Conservation (phyloP, 2,888 invertebrate species). For the Villa cingulata region DNA sequence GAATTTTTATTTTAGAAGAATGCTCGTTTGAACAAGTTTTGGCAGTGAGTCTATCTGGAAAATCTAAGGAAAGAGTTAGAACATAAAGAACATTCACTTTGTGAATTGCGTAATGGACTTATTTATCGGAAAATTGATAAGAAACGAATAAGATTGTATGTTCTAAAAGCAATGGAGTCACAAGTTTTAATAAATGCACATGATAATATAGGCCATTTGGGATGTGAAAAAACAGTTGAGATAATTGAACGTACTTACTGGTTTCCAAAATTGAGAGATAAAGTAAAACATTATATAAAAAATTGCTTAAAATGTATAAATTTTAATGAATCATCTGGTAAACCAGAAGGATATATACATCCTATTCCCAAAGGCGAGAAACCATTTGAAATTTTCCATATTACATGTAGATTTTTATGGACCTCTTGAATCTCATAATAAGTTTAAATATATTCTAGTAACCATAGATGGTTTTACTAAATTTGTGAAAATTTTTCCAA, state of each 20-base stretch:
- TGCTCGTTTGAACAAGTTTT: conserved; percentile 15
- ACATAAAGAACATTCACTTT: conserved; percentile 4
- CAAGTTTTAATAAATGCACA: conserved; percentile 7
- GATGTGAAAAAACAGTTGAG: conserved; percentile 6
- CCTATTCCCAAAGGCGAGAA: too few relatives aligned
- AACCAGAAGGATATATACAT: too few relatives aligned
- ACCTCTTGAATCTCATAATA: too few relatives aligned
- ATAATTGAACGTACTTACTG: conserved; percentile 6
- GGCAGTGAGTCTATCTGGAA: conserved; percentile 13
- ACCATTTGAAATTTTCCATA: too few relatives aligned
- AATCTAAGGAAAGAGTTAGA: conserved; percentile 10
- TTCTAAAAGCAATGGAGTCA: conserved; percentile 8
- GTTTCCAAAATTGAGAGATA: conserved; percentile 2
- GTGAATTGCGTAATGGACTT: conserved; percentile 9
- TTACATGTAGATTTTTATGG: too few relatives aligned
- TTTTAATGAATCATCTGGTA: background rate
- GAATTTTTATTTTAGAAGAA: conserved; percentile 5
- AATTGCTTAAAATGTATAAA: conserved; percentile 7
- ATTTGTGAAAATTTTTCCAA: too few relatives aligned
- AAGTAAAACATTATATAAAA: conserved; percentile 4
- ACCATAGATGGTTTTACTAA: too few relatives aligned
- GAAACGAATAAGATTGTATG: conserved; percentile 3
- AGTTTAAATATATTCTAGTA: too few relatives aligned
- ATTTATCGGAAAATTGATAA: conserved; percentile 8
- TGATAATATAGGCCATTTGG: conserved; percentile 8